Evolutionary conservation across 2,797 vertebrate species (phyloP).

Genomic region (Cyprinodon diabolis): DNA sequence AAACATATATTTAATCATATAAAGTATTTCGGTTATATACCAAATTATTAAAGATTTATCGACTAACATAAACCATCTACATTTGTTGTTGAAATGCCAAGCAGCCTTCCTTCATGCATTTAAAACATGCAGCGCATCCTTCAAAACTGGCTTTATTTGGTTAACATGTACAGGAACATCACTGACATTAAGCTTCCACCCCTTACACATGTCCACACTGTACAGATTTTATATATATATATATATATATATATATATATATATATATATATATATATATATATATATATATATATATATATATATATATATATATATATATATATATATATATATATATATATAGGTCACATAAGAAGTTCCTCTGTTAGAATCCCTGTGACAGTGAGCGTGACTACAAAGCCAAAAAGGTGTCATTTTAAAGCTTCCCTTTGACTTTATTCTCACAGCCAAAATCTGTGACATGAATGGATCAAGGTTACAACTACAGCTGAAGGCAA

Average conservation of each 20-base stretch:
- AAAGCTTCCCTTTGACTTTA: conserved; percentile 30
- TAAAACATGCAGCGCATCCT: conserved; percentile 46
- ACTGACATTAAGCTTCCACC: conserved; percentile 82
- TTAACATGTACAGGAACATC: conserved; percentile 84
- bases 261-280: no score
- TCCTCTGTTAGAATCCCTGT: conserved; percentile 52
- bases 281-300: no score
- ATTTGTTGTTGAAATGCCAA: not conserved
- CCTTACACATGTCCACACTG: conserved; percentile 75
- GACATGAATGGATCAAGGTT: conserved; percentile 36
- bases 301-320: no score
- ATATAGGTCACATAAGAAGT: conserved; percentile 37
- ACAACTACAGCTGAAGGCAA: not conserved
- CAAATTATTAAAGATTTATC: not conserved
- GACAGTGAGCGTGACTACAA: conserved; percentile 50
- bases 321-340: no score
- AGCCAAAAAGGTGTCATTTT: conserved; percentile 45
- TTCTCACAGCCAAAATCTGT: conserved; percentile 38
- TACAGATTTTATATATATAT: conserved; percentile 63
- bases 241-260: no score
- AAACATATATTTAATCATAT: no score
- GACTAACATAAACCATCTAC: not conserved
- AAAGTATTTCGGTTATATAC: not conserved
- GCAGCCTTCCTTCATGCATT: not conserved
- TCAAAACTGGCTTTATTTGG: conserved; percentile 84